phyloP scores from a whole-genome alignment of 2,113 vertebrate species.

The Trogon melanurus region DNA sequence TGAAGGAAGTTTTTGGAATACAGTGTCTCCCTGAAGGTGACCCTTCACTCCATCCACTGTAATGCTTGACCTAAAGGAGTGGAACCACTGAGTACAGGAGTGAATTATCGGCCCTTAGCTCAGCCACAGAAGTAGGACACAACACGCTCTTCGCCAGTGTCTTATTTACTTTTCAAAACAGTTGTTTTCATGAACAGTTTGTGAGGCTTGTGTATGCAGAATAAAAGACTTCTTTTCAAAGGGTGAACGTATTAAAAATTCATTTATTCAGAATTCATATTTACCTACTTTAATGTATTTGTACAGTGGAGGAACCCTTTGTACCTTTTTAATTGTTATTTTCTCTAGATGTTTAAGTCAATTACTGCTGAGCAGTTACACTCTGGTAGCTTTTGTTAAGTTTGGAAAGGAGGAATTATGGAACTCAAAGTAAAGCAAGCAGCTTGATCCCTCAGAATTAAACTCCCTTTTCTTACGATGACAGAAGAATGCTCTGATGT shows the following conservation, averaged over 20 bases:
- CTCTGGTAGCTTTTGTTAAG: background rate
- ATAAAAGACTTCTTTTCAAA: conserved; percentile 48
- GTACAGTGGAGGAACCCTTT: background rate
- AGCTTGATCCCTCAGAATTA: conserved; percentile 8
- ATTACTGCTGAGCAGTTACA: conserved; percentile 30
- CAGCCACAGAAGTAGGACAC: conserved; percentile 30
- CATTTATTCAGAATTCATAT: conserved; percentile 57
- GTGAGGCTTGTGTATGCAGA: conserved; percentile 25
- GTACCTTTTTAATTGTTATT: conserved; percentile 59
- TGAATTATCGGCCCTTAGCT: background rate
- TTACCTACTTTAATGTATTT: conserved; percentile 54
- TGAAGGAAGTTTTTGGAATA: background rate
- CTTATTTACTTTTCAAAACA: conserved; percentile 46
- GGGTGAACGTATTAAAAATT: conserved; percentile 45
- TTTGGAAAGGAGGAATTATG: conserved; percentile 1
- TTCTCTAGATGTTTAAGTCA: conserved; percentile 53
- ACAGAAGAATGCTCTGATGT: conserved; percentile 40
- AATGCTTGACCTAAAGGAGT: background rate
- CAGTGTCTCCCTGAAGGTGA: background rate
- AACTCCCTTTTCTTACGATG: conserved; percentile 8
- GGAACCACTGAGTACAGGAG: background rate
- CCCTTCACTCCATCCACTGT: background rate
- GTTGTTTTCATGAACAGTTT: conserved; percentile 49
- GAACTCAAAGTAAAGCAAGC: conserved; percentile 20
- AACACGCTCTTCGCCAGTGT: background rate